Percentiles rank a stretch among this genome's conserved stretches.
Conservation (phyloP, 2,797 vertebrate genomes). For the Gobionotothen gibberifrons region DNA sequence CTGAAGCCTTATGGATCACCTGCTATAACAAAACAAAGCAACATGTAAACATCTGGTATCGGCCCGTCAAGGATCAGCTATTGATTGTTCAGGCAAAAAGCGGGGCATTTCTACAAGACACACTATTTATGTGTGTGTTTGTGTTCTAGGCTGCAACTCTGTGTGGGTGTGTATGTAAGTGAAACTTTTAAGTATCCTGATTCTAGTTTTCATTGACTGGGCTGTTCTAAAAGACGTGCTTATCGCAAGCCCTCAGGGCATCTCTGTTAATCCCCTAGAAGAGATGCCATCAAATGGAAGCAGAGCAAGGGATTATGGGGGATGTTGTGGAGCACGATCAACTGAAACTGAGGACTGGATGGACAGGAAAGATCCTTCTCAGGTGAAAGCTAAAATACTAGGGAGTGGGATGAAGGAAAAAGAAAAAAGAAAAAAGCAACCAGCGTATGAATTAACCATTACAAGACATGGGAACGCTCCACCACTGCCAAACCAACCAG, state of each 20-base stretch:
- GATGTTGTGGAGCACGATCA: slow-evolving; percentile 69
- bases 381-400: slow-evolving; percentile 47
- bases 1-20: too few relatives aligned
- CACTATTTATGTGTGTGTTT: slow-evolving; percentile 25
- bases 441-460: slow-evolving; percentile 61
- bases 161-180: slow-evolving; percentile 31
- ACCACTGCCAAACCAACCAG: slow-evolving; percentile 34
- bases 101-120: too few relatives aligned
- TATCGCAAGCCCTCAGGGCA: slow-evolving; percentile 65
- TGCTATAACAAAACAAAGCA: too few relatives aligned
- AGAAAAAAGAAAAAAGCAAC: slow-evolving; percentile 17
- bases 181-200: slow-evolving; percentile 66
- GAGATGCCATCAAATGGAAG: slow-evolving; percentile 78
- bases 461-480: slow-evolving; percentile 40
- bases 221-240: slow-evolving; percentile 64
- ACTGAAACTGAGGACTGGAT: slow-evolving; percentile 61
- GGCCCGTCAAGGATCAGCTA: too few relatives aligned
- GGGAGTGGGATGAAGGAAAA: slow-evolving; percentile 9
- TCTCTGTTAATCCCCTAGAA: slow-evolving; percentile 71
- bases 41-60: too few relatives aligned
- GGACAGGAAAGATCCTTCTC: slow-evolving; percentile 46
- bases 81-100: too few relatives aligned
- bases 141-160: slow-evolving; percentile 2
- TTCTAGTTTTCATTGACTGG: slow-evolving; percentile 65
- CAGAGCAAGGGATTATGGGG: slow-evolving; percentile 75